phyloP scores from a whole-genome alignment of 92 coral and sea anemone species.

The Umimayanthus chanpuru region DNA sequence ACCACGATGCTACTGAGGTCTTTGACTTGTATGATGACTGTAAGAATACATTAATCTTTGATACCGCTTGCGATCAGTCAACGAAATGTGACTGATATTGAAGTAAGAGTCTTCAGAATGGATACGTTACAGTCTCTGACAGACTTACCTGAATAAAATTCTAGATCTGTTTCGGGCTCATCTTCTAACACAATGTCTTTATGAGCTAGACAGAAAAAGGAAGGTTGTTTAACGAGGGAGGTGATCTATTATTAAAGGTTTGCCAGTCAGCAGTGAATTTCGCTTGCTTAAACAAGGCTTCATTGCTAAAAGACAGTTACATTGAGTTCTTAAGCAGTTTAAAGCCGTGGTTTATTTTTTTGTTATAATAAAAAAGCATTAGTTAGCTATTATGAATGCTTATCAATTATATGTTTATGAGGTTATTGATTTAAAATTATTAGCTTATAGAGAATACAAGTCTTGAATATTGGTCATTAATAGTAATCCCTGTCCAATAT shows the following conservation, averaged over 20 bases:
- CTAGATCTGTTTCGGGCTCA: conserved; percentile 10
- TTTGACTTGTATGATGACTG: not conserved
- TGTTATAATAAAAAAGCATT: not conserved
- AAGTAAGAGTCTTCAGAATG: not conserved
- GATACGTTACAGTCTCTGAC: not conserved
- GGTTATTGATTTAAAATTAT: conserved; percentile 15
- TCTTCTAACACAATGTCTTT: conserved; percentile 9
- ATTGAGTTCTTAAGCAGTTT: not conserved
- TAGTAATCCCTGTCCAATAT: conserved; percentile 26
- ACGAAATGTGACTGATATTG: not conserved
- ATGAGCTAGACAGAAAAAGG: conserved; percentile 6
- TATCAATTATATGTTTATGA: not conserved
- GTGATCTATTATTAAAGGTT: conserved; percentile 32
- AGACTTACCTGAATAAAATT: conserved; percentile 28
- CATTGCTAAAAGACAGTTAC: not conserved
- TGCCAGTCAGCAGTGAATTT: not conserved
- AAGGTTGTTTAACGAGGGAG: not conserved
- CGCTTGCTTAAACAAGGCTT: not conserved
- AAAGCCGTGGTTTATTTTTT: not conserved
- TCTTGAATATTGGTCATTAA: conserved; percentile 9
- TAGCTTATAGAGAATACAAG: not conserved
- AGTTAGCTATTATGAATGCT: not conserved
- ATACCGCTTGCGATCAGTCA: not conserved
- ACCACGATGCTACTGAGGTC: not conserved
- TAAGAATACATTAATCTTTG: conserved; percentile 45